These are phyloP conservation scores for Rhabdornis inornatus DNA, from an alignment of 2,113 vertebrate genomes.

Conservation along the genomic window DNA sequence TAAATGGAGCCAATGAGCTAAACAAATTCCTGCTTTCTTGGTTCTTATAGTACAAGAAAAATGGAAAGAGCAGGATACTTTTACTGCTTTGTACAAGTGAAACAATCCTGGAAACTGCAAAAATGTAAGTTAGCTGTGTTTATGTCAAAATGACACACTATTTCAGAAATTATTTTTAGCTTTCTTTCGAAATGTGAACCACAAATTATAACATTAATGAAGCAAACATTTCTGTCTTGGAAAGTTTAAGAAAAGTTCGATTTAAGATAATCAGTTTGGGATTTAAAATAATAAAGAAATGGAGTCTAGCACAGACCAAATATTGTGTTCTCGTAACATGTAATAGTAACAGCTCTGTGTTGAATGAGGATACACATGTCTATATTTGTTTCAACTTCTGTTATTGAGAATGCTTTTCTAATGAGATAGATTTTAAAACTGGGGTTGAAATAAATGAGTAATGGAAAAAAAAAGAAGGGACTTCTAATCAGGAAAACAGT, in stretches of 20 bases:
- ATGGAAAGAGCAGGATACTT: constrained; percentile 33
- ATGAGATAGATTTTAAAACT: constrained; percentile 33
- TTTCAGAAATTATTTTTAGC: constrained; percentile 31
- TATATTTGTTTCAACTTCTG: background rate
- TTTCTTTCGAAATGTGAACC: background rate
- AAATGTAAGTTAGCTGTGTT: constrained; percentile 27
- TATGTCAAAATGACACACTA: background rate
- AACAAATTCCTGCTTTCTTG: constrained; percentile 59
- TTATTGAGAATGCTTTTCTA: constrained; percentile 42
- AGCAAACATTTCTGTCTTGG: background rate
- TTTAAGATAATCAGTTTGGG: background rate
- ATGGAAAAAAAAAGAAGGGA: constrained; percentile 8
- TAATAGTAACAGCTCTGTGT: background rate
- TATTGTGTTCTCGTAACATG: background rate
- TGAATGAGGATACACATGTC: background rate
- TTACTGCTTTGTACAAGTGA: constrained; percentile 22
- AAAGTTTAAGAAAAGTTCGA: constrained; percentile 25
- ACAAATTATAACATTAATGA: constrained; percentile 14
- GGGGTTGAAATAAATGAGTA: constrained; percentile 36
- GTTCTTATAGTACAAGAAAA: constrained; percentile 51
- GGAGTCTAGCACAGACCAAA: background rate
- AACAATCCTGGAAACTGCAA: constrained; percentile 16
- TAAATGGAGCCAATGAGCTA: constrained; percentile 66
- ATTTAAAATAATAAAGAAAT: constrained; percentile 15
- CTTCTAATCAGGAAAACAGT: constrained; percentile 46